Conservation (phyloP, 2,797 vertebrate species). For the Lateolabrax maculatus region DNA sequence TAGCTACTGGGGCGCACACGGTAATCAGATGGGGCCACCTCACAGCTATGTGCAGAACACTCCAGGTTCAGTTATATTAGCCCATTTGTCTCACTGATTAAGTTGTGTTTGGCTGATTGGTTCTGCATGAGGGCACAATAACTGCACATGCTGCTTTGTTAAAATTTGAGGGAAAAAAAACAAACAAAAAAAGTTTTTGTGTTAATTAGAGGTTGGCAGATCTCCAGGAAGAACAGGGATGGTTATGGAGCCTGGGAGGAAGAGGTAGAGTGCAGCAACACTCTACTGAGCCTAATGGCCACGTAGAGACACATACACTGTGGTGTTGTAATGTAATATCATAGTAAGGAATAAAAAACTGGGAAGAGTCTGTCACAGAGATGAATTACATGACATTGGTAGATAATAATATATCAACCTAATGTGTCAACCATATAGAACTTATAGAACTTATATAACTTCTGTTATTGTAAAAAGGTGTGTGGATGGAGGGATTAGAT, state of each 20-base stretch:
- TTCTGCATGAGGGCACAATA: conserved; percentile 54
- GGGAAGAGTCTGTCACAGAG: not conserved
- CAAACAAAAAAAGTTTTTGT: conserved; percentile 2
- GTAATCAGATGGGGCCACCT: conserved; percentile 42
- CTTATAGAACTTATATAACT: not conserved
- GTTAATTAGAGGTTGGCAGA: conserved; percentile 58
- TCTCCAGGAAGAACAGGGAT: conserved; percentile 35
- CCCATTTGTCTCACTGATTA: conserved; percentile 51
- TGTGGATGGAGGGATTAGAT: not conserved
- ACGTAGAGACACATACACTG: not conserved
- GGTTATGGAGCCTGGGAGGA: conserved; percentile 19
- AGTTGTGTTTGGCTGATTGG: conserved; percentile 53
- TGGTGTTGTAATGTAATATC: not conserved
- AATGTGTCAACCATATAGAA: not conserved
- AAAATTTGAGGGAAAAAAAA: conserved; percentile 12
- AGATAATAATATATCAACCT: not conserved
- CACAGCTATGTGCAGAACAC: conserved; percentile 1
- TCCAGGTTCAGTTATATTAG: conserved; percentile 47
- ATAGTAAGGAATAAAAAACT: not conserved
- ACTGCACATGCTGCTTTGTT: conserved; percentile 35
- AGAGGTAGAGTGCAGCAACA: conserved; percentile 2
- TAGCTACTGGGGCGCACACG: not conserved
- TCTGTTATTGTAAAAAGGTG: not conserved
- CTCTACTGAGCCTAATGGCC: not conserved
- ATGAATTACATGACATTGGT: not conserved